Evolutionary conservation across 2,888 invertebrate species (phyloP), one percentile per base, ranked within the genome.

Genomic region (Carterocephalus palaemon): DNA sequence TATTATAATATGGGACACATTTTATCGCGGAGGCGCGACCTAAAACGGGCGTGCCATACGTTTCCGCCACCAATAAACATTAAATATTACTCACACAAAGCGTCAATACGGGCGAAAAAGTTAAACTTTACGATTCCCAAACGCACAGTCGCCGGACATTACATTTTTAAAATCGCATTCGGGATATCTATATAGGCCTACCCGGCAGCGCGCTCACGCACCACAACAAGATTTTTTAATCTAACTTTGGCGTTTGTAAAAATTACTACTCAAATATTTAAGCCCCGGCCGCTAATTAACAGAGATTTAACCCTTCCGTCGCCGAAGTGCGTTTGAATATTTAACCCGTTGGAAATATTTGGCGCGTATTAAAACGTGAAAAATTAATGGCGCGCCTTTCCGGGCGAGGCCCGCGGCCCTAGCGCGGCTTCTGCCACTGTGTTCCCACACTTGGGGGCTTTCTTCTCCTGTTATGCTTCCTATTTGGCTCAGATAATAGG

Each of bases 241-340:
- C 83, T 79, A 87, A 86, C 85, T 87, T 86, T 81, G 76, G 76
- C 85, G 81, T 86, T 85, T 83, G 85, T 83, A 87, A 88, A 88
- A 88, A 87, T 86, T 83, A 86, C 82, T 83, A 78, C 81, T 86
- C 85, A 84, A 86, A 86, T 74, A 86, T 86, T 83, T 73, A 87
- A 72, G 64, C 68, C 70, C 48, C 63, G 64, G 77, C 80, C 76
- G 67, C 83, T 83, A 85, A 85, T 85, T 85, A 85, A 86, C 83
- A 74, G 80, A 77, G 84, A 86, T 85, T 82, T 84, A 87, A 85
- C 87, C 86, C 84, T 85, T 81, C 84, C 84, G 87, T 85, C 85
- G 80, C 79, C 75, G 76, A 75, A 74, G 72, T 72, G 58, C 72
- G 64, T 69, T 79, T 80, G 71, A 86, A 80, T 84, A 85, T 84